A percentile compares a stretch with the other conserved stretches of the same genome.
These are phyloP conservation scores for Globodera ellingtonae DNA, from an alignment of 1,140 invertebrate species.

Conservation along the genomic window DNA sequence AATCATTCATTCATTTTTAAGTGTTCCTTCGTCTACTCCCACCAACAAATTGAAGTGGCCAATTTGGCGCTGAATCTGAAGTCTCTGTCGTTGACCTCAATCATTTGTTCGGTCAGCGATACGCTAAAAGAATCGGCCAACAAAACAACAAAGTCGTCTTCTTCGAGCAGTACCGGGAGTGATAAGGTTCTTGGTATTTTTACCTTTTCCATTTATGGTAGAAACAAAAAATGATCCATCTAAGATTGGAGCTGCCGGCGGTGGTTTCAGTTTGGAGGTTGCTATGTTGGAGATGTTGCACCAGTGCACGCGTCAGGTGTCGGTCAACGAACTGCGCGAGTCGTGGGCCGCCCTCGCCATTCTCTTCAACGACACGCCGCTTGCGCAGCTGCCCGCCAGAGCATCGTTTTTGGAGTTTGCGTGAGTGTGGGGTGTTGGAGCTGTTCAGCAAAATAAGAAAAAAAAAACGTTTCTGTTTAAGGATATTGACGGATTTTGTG, in stretches of 20 bases:
- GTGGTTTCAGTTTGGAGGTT: constrained; percentile 69
- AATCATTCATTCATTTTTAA: constrained; percentile 33
- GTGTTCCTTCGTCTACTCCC: constrained; percentile 54
- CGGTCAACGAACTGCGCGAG: constrained; percentile 75
- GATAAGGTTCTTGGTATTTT: background rate
- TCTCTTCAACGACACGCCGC: constrained; percentile 77
- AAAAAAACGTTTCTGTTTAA: constrained; percentile 60
- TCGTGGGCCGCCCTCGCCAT: constrained; percentile 78
- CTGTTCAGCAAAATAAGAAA: too few relatives aligned
- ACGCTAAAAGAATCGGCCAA: constrained; percentile 77
- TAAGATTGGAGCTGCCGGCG: constrained; percentile 42
- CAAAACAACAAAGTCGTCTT: constrained; percentile 44
- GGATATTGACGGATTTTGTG: constrained; percentile 82
- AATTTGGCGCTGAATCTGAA: constrained; percentile 70
- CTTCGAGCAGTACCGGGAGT: background rate
- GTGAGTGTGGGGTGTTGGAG: constrained; percentile 60
- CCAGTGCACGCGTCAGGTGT: constrained; percentile 75
- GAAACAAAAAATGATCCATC: constrained; percentile 66
- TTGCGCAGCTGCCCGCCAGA: constrained; percentile 73
- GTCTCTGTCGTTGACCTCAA: constrained; percentile 81
- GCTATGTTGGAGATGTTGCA: constrained; percentile 73
- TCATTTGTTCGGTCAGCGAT: constrained; percentile 83
- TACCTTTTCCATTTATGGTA: background rate
- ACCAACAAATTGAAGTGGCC: constrained; percentile 54
- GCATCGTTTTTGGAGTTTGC: constrained; percentile 81